Evolutionary conservation across 2,113 vertebrate species (phyloP).

Genomic region (Ageneiosus marmoratus): DNA sequence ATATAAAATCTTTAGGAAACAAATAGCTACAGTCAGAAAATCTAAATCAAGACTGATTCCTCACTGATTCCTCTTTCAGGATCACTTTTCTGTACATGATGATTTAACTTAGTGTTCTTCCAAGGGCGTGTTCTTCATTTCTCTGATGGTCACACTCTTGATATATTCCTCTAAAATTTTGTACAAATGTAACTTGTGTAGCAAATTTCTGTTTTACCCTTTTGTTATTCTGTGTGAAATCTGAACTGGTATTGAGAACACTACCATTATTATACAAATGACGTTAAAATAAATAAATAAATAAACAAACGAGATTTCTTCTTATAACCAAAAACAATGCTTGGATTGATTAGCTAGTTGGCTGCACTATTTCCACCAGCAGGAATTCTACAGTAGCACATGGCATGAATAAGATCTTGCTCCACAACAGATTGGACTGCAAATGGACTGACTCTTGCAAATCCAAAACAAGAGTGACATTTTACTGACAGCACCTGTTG

Average conservation of each 20-base stretch:
- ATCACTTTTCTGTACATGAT: neutral
- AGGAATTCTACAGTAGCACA: constrained; percentile 16
- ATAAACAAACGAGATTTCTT: too few relatives aligned
- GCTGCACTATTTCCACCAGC: constrained; percentile 10
- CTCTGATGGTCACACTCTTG: neutral
- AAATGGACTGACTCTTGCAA: constrained; percentile 14
- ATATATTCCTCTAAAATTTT: neutral
- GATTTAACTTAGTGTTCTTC: neutral
- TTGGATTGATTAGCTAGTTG: neutral
- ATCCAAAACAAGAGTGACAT: constrained; percentile 13
- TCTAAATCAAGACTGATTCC: neutral
- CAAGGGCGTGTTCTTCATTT: neutral
- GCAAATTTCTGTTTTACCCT: neutral
- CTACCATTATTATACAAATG: neutral
- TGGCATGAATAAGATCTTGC: constrained; percentile 7
- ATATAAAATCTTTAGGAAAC: neutral
- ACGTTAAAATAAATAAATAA: neutral
- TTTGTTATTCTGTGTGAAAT: neutral
- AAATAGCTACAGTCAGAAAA: neutral
- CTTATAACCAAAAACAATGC: neutral
- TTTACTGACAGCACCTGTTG: constrained; percentile 13
- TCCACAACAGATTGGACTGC: constrained; percentile 19
- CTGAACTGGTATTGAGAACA: neutral
- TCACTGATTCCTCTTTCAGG: neutral
- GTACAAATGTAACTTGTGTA: neutral